Conservation (phyloP, 2,888 invertebrate genomes). For the Cryptocephalus primarius region DNA sequence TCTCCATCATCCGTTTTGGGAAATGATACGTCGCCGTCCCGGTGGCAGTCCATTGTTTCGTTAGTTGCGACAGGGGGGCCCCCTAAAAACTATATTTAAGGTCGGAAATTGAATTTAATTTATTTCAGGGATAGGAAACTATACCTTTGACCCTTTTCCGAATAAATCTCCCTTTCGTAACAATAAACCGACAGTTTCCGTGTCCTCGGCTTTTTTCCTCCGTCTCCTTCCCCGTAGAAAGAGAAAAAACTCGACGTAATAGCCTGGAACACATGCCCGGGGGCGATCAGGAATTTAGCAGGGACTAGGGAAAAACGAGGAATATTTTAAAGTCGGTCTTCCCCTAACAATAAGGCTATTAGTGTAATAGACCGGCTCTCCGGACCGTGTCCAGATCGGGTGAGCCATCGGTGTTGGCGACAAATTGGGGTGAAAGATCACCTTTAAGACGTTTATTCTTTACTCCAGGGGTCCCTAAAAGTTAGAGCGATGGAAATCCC, state of each 20-base stretch:
- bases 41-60: no score
- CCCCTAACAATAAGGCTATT: conserved; percentile 37
- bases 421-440: conserved; percentile 39
- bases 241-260: conserved; percentile 4
- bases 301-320: conserved; percentile 16
- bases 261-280: conserved; percentile 15
- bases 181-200: no score
- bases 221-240: no score
- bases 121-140: no score
- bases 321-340: conserved; percentile 33
- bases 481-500: no score
- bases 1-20: conserved; percentile 13
- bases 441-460: conserved; percentile 28
- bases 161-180: no score
- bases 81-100: no score
- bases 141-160: no score
- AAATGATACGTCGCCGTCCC: conserved; percentile 14
- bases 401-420: conserved; percentile 33
- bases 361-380: conserved; percentile 36
- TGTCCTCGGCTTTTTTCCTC: no score
- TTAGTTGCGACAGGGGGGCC: no score
- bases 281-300: conserved; percentile 13
- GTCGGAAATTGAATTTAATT: no score
- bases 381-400: conserved; percentile 39
- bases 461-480: conserved; percentile 17